Evolutionary conservation across 2,113 vertebrate species (phyloP), one percentile per base, ranked within the genome.

Genomic region (Periophthalmus modestus): DNA sequence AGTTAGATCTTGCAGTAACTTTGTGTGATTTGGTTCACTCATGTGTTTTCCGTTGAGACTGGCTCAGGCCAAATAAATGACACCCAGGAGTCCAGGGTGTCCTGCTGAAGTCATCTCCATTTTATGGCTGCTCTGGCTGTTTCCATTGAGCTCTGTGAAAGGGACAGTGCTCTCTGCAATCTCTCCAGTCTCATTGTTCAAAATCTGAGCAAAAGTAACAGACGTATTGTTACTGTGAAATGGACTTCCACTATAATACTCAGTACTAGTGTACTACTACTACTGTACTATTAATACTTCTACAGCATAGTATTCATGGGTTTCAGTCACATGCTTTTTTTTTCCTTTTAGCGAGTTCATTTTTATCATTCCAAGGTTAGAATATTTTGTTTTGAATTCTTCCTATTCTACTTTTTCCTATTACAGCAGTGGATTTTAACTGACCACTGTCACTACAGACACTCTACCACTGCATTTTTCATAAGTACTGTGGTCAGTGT

Each of bases 21-120:
- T 5, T 48, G 65, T 59, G 68, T 67, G 39, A 43, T 74, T 78
- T 69, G 66, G 57, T 59, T 39, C 73, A 75, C 10, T 85, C 72
- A 90, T 88, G 82, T 63, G 33, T 90, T 90, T 87, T 66, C 80
- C 88, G 86, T 68, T 66, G 69, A 68, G 82, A 82, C 58, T 39
- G 55, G 73, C 54, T 69, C 71, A 39, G 76, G 78, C 57, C 39
- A 24, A 74, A 77, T 81, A 85, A 79, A 82, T 70, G 82, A 81
- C 75, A 82, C 84, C 83, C 73, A 16, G 48, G 81, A 83, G 80
- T 71, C 77, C 57, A 39, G 73, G 69, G 72, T 57, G n/a, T 72
- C 74, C 80, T 84, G 82, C 43, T 83, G 84, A 89, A 92, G 72
- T 85, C 75, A 86, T 89, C 86, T 77, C 50, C 75, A 2, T 80